These are phyloP conservation scores for Tetramorium simillimum DNA, from an alignment of 1,140 invertebrate genomes.

Conservation along the genomic window DNA sequence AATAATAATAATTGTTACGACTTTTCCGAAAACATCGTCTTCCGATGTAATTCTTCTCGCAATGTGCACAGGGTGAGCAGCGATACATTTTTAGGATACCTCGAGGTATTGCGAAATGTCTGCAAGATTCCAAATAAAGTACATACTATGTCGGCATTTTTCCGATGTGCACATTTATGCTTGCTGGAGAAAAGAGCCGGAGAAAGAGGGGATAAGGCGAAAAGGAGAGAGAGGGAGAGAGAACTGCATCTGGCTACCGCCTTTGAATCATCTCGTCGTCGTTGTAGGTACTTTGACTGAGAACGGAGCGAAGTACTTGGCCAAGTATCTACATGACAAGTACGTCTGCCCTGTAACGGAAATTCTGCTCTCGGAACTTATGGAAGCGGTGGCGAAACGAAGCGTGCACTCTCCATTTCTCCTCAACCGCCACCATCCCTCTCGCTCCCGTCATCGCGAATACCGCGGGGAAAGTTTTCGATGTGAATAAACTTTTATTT, in stretches of 20 bases:
- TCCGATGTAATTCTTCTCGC: neutral
- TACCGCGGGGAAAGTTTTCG: constrained; percentile 59
- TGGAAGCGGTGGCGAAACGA: constrained; percentile 61
- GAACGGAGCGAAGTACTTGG: constrained; percentile 62
- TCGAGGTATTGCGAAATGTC: constrained; percentile 22
- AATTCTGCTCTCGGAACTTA: constrained; percentile 60
- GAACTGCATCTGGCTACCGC: constrained; percentile 17
- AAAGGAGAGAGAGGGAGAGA: neutral
- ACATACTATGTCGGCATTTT: constrained; percentile 19
- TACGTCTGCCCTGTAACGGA: constrained; percentile 64
- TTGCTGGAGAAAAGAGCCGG: neutral
- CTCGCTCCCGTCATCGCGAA: constrained; percentile 49
- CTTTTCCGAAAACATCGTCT: neutral
- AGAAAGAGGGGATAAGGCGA: neutral
- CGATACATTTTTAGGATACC: constrained; percentile 36
- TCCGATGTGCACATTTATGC: constrained; percentile 2
- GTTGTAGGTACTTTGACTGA: constrained; percentile 61
- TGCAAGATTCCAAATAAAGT: constrained; percentile 44
- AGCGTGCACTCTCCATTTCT: constrained; percentile 35
- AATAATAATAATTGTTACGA: neutral
- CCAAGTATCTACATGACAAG: constrained; percentile 71
- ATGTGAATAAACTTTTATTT: constrained; percentile 71
- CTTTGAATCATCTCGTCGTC: constrained; percentile 66
- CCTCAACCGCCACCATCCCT: neutral
- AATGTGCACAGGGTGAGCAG: neutral